Evolutionary conservation across 1,140 invertebrate genomes (phyloP), one percentile per base, ranked within the genome.

Genomic region (Pemphigus obesinymphae): DNA sequence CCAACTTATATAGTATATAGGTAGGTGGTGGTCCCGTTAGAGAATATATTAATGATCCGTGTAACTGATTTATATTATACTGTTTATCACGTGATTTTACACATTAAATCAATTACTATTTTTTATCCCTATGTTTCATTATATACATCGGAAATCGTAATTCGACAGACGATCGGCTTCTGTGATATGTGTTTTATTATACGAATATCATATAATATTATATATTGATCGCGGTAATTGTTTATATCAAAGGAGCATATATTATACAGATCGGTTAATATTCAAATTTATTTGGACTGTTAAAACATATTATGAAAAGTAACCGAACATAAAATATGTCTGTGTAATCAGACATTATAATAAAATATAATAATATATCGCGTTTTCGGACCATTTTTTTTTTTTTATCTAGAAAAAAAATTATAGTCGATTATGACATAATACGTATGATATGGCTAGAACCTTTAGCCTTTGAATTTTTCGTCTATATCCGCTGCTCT

Each of bases 151-250:
- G 58, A 63, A 66, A 63, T 37, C n/a, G 61, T 66, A 37, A 20
- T 34, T 37, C 40, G 40, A 26, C 66, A 45, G 66, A 23, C 10
- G 15, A 43, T 70, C 34, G 23, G 34, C 37, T 72, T 29, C 68
- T 72, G 40, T 66, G 61, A 72, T 45, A 40, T 45, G n/a, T 45
- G 26, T 72, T 72, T 70, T 26, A 72, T 66, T 66, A n/a, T n/a
- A n/a, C n/a, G n/a, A n/a, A n/a, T n/a, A n/a, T n/a, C n/a, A n/a
- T n/a, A 37, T 31, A 1, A 58, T 8, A 34, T 61, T 20, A n/a
- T n/a, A n/a, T 20, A 34, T 63, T 11, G 29, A 66, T 7, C 7
- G 61, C 61, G 61, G 61, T 37, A 37, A n/a, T n/a, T 3, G 61
- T n/a, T 66, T 1, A 1, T 11, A 66, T 66, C 61, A 66, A 66